phyloP scores from a whole-genome alignment of 1,140 invertebrate genomes.

The Leptinotarsa texana region DNA sequence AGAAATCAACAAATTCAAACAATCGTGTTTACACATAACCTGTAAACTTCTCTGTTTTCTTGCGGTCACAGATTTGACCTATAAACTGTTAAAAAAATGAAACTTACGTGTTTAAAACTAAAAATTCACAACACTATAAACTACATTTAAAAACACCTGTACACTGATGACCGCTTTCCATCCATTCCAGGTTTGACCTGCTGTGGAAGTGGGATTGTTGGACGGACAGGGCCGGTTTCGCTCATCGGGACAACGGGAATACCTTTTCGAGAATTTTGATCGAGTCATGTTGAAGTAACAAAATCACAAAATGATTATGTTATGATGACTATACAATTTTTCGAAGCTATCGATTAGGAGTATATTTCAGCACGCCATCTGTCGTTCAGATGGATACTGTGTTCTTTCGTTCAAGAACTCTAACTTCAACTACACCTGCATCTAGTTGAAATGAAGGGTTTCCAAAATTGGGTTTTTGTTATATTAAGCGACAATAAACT shows the following conservation, averaged over 20 bases:
- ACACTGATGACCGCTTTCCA: conserved; percentile 56
- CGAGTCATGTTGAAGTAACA: no score
- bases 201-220: conserved; percentile 53
- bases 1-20: conserved; percentile 52
- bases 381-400: no score
- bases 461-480: no score
- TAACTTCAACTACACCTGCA: no score
- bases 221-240: conserved; percentile 41
- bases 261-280: neutral
- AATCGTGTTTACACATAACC: conserved; percentile 42
- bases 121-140: conserved; percentile 45
- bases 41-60: conserved; percentile 29
- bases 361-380: no score
- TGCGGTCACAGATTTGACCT: conserved; percentile 12
- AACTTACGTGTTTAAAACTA: conserved; percentile 40
- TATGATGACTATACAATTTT: no score
- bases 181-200: conserved; percentile 55
- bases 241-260: conserved; percentile 6
- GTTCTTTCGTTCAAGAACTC: no score
- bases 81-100: conserved; percentile 21
- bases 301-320: no score
- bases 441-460: no score
- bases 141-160: conserved; percentile 55
- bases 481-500: no score
- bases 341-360: no score